A percentile compares a stretch with the other conserved stretches of the same genome.
Conservation (phyloP, 1,140 invertebrate genomes). For the Macrobrachium rosenbergii region DNA sequence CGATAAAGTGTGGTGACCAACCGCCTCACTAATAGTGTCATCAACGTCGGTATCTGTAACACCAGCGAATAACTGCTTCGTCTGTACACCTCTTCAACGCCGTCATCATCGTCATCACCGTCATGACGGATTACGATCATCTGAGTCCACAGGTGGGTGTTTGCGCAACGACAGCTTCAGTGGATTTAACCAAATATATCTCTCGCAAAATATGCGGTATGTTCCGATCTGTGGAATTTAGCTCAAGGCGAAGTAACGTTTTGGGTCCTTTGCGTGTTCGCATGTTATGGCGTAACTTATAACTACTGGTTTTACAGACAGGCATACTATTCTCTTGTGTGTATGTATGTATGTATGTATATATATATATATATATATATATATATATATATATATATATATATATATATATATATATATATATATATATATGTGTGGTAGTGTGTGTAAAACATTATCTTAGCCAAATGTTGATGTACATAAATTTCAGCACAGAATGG, state of each 20-base stretch:
- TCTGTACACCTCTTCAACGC: no score
- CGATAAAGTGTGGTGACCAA: no score
- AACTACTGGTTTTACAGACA: not conserved
- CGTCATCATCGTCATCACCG: no score
- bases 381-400: not conserved
- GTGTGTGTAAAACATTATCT: not conserved
- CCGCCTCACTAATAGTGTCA: no score
- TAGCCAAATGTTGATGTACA: not conserved
- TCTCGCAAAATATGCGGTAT: no score
- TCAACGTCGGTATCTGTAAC: no score
- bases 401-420: slow-evolving; percentile 2
- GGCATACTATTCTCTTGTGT: not conserved
- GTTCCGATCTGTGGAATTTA: no score
- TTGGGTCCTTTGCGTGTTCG: not conserved
- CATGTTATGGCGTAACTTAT: not conserved
- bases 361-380: not conserved
- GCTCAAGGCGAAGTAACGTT: not conserved
- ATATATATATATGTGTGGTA: slow-evolving; percentile 15
- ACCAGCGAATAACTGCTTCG: no score
- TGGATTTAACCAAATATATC: no score
- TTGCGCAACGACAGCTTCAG: no score
- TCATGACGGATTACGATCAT: no score
- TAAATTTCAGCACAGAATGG: not conserved
- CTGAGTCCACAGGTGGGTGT: no score
- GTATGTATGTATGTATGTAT: slow-evolving; percentile 1